Conservation (phyloP, 1,140 invertebrate genomes). For the Hycleus cichorii region DNA sequence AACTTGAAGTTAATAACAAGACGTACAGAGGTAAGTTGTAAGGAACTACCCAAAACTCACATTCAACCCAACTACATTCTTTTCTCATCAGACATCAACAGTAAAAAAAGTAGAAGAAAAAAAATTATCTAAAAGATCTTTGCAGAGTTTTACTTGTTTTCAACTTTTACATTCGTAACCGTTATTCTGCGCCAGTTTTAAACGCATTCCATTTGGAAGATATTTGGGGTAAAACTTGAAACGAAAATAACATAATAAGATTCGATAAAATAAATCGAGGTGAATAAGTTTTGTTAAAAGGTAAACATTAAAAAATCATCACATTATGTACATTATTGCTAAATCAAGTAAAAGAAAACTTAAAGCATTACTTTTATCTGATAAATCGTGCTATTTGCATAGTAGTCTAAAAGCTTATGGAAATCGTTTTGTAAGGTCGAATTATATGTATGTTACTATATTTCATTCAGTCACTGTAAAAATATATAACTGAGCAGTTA, state of each 20-base stretch:
- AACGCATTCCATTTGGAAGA: not conserved
- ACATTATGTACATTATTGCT: too few species aligned
- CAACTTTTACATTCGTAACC: constrained; percentile 4
- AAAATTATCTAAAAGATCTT: not conserved
- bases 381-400: constrained; percentile 13
- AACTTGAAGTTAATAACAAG: constrained; percentile 1
- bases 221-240: not conserved
- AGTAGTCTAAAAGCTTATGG: not conserved
- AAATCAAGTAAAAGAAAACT: not conserved
- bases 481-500: too few species aligned
- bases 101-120: not conserved
- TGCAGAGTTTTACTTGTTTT: constrained; percentile 4
- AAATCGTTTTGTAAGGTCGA: too few species aligned
- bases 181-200: constrained; percentile 10
- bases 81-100: constrained; percentile 10
- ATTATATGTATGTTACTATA: too few species aligned
- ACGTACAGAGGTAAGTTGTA: constrained; percentile 2
- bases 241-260: not conserved
- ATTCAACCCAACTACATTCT: constrained; percentile 13
- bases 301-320: too few species aligned
- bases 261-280: too few species aligned
- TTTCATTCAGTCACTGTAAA: too few species aligned
- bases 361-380: constrained; percentile 10
- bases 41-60: constrained; percentile 9
- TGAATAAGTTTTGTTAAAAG: too few species aligned